phyloP scores from a whole-genome alignment of 2,888 invertebrate species.

The Oligia strigilis region DNA sequence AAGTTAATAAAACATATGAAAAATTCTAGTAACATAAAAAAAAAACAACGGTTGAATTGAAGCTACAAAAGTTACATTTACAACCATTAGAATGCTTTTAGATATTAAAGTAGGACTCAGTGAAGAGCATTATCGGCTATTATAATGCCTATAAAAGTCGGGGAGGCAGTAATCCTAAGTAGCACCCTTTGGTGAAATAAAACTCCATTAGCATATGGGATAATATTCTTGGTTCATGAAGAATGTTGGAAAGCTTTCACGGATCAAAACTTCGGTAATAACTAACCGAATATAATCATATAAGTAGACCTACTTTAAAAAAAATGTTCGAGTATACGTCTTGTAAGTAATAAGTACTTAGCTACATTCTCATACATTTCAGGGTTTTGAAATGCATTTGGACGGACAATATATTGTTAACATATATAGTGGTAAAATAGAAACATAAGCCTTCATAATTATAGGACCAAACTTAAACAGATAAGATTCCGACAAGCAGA shows the following conservation, averaged over 20 bases:
- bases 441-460: no score
- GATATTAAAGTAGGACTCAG: constrained; percentile 3
- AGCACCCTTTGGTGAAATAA: constrained; percentile 24
- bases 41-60: background rate
- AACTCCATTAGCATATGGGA: constrained; percentile 45
- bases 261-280: constrained; percentile 42
- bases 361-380: background rate
- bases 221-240: constrained; percentile 29
- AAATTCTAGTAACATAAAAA: background rate
- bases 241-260: constrained; percentile 18
- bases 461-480: no score
- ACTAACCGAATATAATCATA: background rate
- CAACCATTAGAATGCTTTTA: background rate
- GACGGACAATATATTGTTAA: background rate
- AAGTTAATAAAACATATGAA: background rate
- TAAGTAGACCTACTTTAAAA: background rate
- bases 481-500: no score
- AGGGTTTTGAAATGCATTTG: background rate
- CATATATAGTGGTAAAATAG: no score
- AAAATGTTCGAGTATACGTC: background rate
- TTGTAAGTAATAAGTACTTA: background rate
- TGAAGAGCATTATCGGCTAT: constrained; percentile 1
- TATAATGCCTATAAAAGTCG: constrained; percentile 20
- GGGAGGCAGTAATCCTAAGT: constrained; percentile 20
- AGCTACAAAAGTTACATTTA: background rate